Evolutionary conservation across 2,888 invertebrate species (phyloP), one percentile per base, ranked within the genome.

Genomic region (Nasonia oneida): DNA sequence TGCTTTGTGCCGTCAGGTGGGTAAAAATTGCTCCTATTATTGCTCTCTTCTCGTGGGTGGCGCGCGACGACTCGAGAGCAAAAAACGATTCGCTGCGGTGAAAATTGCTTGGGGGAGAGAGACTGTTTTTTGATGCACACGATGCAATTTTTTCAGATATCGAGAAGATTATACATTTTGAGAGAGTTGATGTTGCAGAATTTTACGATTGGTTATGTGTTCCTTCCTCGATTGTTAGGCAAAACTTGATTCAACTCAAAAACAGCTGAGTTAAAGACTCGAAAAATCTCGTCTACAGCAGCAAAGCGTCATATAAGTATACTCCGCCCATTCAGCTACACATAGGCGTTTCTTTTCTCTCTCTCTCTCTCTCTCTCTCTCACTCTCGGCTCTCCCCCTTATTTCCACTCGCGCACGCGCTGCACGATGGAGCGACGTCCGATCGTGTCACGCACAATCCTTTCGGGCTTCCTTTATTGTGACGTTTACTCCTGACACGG

Each of bases 1-100:
- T 5, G 23, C 67, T 67, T 77, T 76, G 53, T 57, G 8, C 12
- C 1, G 37, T 14, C 4, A 4, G 6, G 57, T 57, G 42, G 15
- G 4, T 50, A 78, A 78, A 71, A 73, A n/a, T 83, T 61, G 73
- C 10, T 76, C 75, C 67, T n/a, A 37, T 4, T 37, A 82, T 82
- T 76, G 23, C 50, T 64, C 14, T 64, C 12, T 39, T 23, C 53
- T 29, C 29, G 57, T 64, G 64, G 73, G 39, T 23, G 29, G 18
- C 61, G 15, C 73, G 47, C 14, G 8, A 29, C 29, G 12, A n/a
- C 64, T 8, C 8, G 23, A 37, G 33, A 12, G 37, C 61, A 67
- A 76, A 74, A 76, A 76, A 70, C 73, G 73, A 76, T 74, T 70
- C 2, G 67, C 47, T 5, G 29, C 0, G 29, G 15, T 61, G 53